Conservation (phyloP, 92 coral and sea anemone genomes). For the Epizoanthus ramosus region DNA sequence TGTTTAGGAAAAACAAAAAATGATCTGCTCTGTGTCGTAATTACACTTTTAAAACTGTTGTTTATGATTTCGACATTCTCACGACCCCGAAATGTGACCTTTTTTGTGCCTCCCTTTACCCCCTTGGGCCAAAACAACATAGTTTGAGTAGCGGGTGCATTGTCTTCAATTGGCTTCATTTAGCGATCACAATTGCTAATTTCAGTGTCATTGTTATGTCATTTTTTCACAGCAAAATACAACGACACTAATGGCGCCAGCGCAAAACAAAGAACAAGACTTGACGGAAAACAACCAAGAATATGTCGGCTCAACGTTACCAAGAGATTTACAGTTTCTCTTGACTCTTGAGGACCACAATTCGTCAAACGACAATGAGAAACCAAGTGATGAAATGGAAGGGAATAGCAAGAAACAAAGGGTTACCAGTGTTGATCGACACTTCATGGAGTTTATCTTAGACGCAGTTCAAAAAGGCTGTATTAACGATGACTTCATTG, state of each 20-base stretch:
- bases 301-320: slow-evolving; percentile 30
- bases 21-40: no score
- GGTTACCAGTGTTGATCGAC: slow-evolving; percentile 63
- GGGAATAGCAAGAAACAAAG: neutral
- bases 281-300: neutral
- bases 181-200: neutral
- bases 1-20: no score
- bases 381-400: slow-evolving; percentile 34
- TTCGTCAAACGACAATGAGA: slow-evolving; percentile 4
- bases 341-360: neutral
- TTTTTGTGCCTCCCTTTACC: no score
- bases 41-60: neutral
- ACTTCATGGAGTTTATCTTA: slow-evolving; percentile 74
- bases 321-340: slow-evolving; percentile 26
- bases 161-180: neutral
- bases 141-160: neutral
- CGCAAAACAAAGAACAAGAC: neutral
- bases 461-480: slow-evolving; percentile 81
- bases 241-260: neutral
- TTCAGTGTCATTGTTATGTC: neutral
- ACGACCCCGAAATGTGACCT: slow-evolving; percentile 8
- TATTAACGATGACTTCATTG: slow-evolving; percentile 53
- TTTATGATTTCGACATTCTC: neutral
- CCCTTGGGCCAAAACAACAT: neutral
- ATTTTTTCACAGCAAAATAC: neutral